Evolutionary conservation across 2,888 invertebrate genomes (phyloP), one percentile per base, ranked within the genome.

Genomic region (Argyresthia albistria): DNA sequence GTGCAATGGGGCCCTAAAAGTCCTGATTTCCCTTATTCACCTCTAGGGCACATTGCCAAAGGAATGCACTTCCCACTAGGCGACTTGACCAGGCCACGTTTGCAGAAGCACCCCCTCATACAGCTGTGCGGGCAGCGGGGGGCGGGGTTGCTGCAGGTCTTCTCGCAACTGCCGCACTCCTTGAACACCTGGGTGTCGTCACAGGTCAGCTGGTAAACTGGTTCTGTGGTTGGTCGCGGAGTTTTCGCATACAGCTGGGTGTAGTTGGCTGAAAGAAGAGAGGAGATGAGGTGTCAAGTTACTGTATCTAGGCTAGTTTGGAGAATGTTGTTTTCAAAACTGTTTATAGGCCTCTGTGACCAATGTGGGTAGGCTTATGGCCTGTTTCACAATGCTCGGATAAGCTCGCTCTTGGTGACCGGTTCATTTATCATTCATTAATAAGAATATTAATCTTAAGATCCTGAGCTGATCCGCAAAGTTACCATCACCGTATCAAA

Each of bases 31-130:
- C n/a, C n/a, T n/a, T n/a, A n/a, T 47, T 45, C 53, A 76, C 72
- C 76, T 70, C 61, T 61, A 7, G 77, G 76, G 52, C 81, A 81
- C 0, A 77, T 63, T 1, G 70, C 60, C 4, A 60, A 47, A 15
- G 56, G 64, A 9, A 81, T 66, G 52, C 81, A 81, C 11, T 60
- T 59, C 0, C 75, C 77, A 25, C 61, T 63, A 0, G 73, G 69
- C 0, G 67, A 63, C 53, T 66, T 70, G 2, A 76, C 63, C 43
- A 64, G 69, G 0, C 73, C 80, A 0, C 68, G 65, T 8, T 64
- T 59, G 54, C 82, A 82, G 64, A 74, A 74, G 59, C 82, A 82
- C 0, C 80, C 82, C 1, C 58, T 57, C 1, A 54, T 56, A 55
- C 80, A 76, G 47, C 47, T 45, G 0, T 58, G 58, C 0, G 61